Percentiles rank a stretch among this genome's conserved stretches.
These are phyloP conservation scores for Ramphastos sulfuratus DNA, from an alignment of 2,113 vertebrate genomes.

Conservation along the genomic window DNA sequence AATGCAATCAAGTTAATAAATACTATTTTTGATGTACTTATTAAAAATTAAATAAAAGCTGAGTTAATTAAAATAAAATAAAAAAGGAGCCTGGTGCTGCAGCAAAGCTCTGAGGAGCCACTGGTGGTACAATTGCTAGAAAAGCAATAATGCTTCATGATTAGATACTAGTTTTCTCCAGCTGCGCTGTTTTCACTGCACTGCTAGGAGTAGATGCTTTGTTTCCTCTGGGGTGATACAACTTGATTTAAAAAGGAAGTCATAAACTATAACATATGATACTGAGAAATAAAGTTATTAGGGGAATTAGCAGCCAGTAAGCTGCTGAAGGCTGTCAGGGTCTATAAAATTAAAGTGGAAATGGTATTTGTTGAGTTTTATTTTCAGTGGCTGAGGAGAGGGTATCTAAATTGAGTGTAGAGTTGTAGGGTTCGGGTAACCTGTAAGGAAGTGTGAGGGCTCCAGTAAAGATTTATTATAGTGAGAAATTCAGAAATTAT, in stretches of 20 bases:
- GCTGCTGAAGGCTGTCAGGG: background rate
- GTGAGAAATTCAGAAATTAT: background rate
- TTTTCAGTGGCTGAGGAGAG: background rate
- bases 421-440: background rate
- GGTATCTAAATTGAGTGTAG: background rate
- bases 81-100: background rate
- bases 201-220: slow-evolving; percentile 10
- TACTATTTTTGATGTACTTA: background rate
- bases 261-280: slow-evolving; percentile 35
- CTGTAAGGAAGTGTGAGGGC: background rate
- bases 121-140: slow-evolving; percentile 12
- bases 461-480: background rate
- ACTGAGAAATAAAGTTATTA: slow-evolving; percentile 25
- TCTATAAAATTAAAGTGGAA: slow-evolving; percentile 23
- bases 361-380: background rate
- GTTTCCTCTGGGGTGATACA: slow-evolving; percentile 34
- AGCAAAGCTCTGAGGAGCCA: background rate
- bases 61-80: background rate
- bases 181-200: slow-evolving; percentile 41
- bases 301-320: slow-evolving; percentile 40
- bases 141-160: slow-evolving; percentile 55
- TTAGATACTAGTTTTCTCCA: slow-evolving; percentile 21
- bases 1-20: background rate
- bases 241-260: slow-evolving; percentile 62
- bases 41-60: background rate